Base-by-base conservation (phyloP, 1,140 invertebrate species). In the Tetragnatha versicolor region DNA sequence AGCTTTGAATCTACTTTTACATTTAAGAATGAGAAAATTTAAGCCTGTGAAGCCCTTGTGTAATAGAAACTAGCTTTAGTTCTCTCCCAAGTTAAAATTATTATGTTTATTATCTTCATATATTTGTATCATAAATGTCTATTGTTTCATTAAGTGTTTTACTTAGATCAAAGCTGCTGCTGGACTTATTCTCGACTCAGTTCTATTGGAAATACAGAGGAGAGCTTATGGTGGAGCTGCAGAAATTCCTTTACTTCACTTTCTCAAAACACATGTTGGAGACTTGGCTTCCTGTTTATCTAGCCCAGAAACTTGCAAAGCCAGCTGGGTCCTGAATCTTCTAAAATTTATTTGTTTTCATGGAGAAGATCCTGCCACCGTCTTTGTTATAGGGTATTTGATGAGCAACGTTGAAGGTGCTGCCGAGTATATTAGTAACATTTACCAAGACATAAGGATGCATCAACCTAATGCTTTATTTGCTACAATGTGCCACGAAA, bases 191-290 rank as follows among this genome's bases (percentile, higher is more conserved):
- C 9, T 81, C 60, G 79, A 84, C 82, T 81, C 77, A 70, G 70
- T 84, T 49, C 37, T 85, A 37, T 65, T 81, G 1, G 79, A 83
- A 66, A 80, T 83, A 14, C 82, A 82, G 35, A 70, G 76, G 6
- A 55, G 75, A 27, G 83, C 82, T 39, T 75, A 81, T 63, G 65
- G 69, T 37, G 76, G 75, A 9, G 55, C 53, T 49, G 68, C 49
- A 9, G 82, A 82, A 33, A 78, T 82, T 14, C 82, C 82, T 1
- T 27, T 82, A 12, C 58, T 82, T n/a, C 63, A 75, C 17, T 77
- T 61, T 45, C 63, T 82, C 3, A 76, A 80, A 65, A 58, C 55
- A n/a, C 69, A 82, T 31, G 65, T 82, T 37, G 25, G 70, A 14
- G 51, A 69, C 25, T 60, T 82, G 12, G 79, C 75, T 49, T n/a